Evolutionary conservation across 2,888 invertebrate species (phyloP), one percentile per base, ranked within the genome.

Genomic region (Acleris sparsana): DNA sequence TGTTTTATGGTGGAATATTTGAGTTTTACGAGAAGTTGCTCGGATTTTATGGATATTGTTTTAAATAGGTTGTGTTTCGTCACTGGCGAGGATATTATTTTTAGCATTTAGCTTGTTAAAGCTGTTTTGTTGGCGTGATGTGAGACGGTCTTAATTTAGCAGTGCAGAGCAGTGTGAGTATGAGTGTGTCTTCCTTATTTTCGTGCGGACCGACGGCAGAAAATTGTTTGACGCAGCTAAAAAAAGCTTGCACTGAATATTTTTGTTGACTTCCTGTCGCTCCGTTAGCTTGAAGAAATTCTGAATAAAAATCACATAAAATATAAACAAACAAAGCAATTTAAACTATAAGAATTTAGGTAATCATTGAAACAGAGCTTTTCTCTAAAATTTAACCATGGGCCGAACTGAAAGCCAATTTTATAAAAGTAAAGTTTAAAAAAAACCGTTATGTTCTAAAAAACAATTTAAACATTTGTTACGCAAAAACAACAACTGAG

Each of bases 91-190:
- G 78, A 78, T 77, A 80, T 84, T 90, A 91, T 91, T 91, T 91
- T 89, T 92, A 92, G 90, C 80, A 80, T 87, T 86, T 86, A 88
- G 89, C 89, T 88, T 89, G 90, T 89, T 88, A 87, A 86, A 87
- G 87, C 83, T 87, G 87, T 69, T 66, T 68, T 69, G 69, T 86
- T 83, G 80, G 85, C 86, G 86, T 82, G 84, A 81, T 87, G 87
- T 80, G 88, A 82, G 89, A 78, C 81, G 77, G 87, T 91, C 92
- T 92, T 90, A 88, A 91, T 87, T 89, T 92, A 92, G 91, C 87
- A 75, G 82, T 85, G 85, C 81, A 82, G 82, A 84, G 80, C 79
- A 82, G 86, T 86, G 88, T 89, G 86, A 88, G 89, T 90, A 89
- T 86, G 82, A 81, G 79, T 78, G 83, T 80, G 60, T 53, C 86